Evolutionary conservation across 2,888 invertebrate genomes (phyloP), one percentile per base, ranked within the genome.

Genomic region (Heliconius aoede): DNA sequence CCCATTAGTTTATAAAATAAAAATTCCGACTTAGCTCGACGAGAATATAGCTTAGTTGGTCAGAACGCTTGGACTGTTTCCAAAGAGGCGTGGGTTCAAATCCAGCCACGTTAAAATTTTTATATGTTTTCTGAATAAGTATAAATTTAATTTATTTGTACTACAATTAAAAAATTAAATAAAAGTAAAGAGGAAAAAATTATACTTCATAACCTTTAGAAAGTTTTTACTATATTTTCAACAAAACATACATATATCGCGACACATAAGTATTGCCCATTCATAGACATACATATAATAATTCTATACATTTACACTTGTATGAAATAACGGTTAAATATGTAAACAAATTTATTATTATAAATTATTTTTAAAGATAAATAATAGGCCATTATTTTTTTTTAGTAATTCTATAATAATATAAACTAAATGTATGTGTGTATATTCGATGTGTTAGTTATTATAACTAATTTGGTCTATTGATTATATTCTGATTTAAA

Each of bases 221-320:
- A 55, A 55, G 15, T 69, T 69, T 36, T 55, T 69, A 69, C 32
- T 69, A 32, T 40, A 65, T 69, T 32, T 55, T 24, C 4, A 69
- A 69, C 69, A 24, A 55, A 69, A 55, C 69, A 55, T 69, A 51
- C 30, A 69, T 69, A 55, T 30, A 69, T 69, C 24, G 69, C 32
- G 30, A 32, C n/a, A 69, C 32, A 69, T 69, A 30, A 69, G 51
- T 21, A 51, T 13, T 46, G 55, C 55, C 24, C 55, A 69, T 55
- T 69, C 69, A 69, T 46, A 69, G n/a, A 55, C 32, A 24, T 30
- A 30, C 13, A 46, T 18, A 40, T 46, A 55, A 69, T 26, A 36
- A 72, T 60, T 11, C 36, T 72, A 60, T 36, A 36, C 60, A 72
- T 60, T 60, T 1, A 32, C 7, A 11, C 15, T 28, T 28, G 28